Conservation (phyloP, 1,140 invertebrate genomes). For the Patella vulgata region DNA sequence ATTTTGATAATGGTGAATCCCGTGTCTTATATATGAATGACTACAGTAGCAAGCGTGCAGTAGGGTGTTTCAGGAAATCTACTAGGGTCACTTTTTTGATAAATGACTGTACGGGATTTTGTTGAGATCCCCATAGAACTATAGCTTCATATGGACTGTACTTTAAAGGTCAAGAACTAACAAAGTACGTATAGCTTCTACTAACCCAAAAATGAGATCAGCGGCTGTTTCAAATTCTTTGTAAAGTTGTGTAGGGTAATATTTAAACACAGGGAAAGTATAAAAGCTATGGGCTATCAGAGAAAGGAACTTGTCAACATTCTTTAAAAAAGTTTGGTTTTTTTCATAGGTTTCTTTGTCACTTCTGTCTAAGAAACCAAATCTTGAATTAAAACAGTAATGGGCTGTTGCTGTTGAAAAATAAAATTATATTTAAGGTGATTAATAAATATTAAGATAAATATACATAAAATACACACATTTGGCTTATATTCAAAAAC, state of each 20-base stretch:
- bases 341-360: not conserved
- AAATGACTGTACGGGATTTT: no score
- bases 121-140: no score
- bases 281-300: conserved; percentile 14
- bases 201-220: conserved; percentile 2
- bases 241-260: conserved; percentile 10
- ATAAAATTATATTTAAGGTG: not conserved
- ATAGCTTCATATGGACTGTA: no score
- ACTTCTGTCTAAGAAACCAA: conserved; percentile 7
- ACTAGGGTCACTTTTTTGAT: no score
- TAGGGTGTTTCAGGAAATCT: no score
- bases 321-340: not conserved
- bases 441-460: not conserved
- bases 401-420: conserved; percentile 1
- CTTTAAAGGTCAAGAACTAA: no score
- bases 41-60: no score
- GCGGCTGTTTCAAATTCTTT: conserved; percentile 12
- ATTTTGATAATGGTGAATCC: no score
- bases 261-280: conserved; percentile 12
- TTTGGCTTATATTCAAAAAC: no score
- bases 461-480: no score
- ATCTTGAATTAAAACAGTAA: conserved; percentile 12
- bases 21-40: no score
- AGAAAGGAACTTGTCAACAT: conserved; percentile 1
- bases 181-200: not conserved